Conservation (phyloP, 1,140 invertebrate species). For the Triops cancriformis region DNA sequence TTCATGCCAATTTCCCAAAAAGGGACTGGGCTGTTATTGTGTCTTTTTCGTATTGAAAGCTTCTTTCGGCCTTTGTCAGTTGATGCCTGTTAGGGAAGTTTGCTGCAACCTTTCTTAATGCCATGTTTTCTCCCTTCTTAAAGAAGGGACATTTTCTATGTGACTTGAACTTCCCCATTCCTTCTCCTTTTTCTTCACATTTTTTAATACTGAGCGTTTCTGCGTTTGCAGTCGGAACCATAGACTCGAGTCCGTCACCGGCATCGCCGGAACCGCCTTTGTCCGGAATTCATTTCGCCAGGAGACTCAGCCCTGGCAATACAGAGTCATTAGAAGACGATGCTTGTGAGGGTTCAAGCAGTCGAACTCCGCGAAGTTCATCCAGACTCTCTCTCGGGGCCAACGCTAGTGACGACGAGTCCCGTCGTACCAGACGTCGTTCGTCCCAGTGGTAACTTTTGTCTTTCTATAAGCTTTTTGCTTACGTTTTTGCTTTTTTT, state of each 20-base stretch:
- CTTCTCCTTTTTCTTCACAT: too few relatives aligned
- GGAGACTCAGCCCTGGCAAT: background rate
- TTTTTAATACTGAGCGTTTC: background rate
- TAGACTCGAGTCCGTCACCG: background rate
- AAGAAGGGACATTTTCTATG: too few relatives aligned
- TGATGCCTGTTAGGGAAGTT: background rate
- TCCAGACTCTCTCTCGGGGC: background rate
- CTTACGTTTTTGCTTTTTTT: too few relatives aligned
- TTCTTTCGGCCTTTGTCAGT: background rate
- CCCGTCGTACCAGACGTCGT: background rate
- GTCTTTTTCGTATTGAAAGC: background rate
- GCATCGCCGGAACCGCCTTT: background rate
- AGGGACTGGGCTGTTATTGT: background rate
- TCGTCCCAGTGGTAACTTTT: background rate
- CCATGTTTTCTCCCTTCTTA: background rate
- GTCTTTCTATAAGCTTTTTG: background rate
- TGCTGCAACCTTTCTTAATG: background rate
- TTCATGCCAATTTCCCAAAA: background rate
- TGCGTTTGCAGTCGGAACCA: background rate
- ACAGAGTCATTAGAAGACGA: constrained; percentile 1
- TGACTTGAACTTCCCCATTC: too few relatives aligned
- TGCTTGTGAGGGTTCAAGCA: background rate
- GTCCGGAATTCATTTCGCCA: background rate
- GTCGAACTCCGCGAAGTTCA: background rate
- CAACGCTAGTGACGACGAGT: background rate